Conservation (phyloP, 2,797 vertebrate species). For the Sternarchorhynchus goeldii region DNA sequence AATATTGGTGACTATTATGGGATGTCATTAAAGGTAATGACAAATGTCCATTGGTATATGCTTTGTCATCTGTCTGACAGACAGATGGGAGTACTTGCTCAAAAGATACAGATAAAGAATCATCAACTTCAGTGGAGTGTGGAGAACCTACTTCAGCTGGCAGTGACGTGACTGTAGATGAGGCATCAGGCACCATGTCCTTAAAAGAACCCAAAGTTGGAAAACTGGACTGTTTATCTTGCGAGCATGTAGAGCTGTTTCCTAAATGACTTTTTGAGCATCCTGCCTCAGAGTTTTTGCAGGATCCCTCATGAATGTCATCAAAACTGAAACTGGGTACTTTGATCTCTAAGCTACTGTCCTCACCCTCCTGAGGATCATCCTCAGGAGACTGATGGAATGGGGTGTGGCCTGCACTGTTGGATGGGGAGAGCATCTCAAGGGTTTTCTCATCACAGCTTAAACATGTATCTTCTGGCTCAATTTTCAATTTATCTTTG, state of each 20-base stretch:
- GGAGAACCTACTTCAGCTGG: constrained; percentile 86
- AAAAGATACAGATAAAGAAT: constrained; percentile 85
- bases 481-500: constrained; percentile 61
- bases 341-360: constrained; percentile 54
- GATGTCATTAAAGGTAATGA: constrained; percentile 70
- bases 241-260: constrained; percentile 66
- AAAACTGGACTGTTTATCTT: constrained; percentile 74
- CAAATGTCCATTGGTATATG: constrained; percentile 60
- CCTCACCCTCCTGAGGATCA: constrained; percentile 49
- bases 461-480: constrained; percentile 65
- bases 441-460: constrained; percentile 76
- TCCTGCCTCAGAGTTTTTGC: constrained; percentile 59
- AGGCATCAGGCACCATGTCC: constrained; percentile 76
- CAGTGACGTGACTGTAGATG: constrained; percentile 82
- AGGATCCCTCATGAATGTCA: constrained; percentile 52
- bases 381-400: constrained; percentile 73
- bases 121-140: constrained; percentile 87
- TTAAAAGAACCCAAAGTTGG: constrained; percentile 80
- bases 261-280: constrained; percentile 68
- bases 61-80: constrained; percentile 67
- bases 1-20: constrained; percentile 62
- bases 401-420: constrained; percentile 66
- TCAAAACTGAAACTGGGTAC: constrained; percentile 64
- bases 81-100: constrained; percentile 80
- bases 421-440: constrained; percentile 74